Percentiles rank a stretch among this genome's conserved stretches.
Evolutionary conservation across 2,888 invertebrate genomes (phyloP).

Genomic region (Oxycera nigricornis): DNA sequence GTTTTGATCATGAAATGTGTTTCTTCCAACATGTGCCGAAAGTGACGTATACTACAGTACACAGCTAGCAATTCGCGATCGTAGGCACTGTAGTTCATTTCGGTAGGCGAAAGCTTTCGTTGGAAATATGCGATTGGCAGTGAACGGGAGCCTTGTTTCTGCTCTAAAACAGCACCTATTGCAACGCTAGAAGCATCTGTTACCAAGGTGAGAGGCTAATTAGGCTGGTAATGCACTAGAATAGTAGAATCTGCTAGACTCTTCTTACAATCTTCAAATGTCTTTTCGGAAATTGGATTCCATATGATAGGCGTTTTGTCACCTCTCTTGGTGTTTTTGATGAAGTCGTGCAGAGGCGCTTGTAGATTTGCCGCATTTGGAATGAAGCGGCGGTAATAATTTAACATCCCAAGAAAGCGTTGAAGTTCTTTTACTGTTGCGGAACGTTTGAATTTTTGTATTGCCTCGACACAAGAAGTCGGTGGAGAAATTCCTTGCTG

Average conservation of each 20-base stretch:
- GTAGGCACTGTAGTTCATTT: slow-evolving; percentile 51
- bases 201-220: background rate
- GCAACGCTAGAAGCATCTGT: slow-evolving; percentile 49
- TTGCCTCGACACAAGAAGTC: too few species aligned
- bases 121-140: slow-evolving; percentile 51
- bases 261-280: background rate
- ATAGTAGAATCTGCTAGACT: slow-evolving; percentile 11
- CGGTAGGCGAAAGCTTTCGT: slow-evolving; percentile 49
- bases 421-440: too few species aligned
- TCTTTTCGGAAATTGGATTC: background rate
- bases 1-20: slow-evolving; percentile 46
- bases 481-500: too few species aligned
- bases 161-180: slow-evolving; percentile 51
- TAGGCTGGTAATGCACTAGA: slow-evolving; percentile 27
- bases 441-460: too few species aligned
- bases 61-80: slow-evolving; percentile 51
- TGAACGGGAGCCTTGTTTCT: slow-evolving; percentile 46
- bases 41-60: slow-evolving; percentile 49
- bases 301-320: background rate
- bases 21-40: slow-evolving; percentile 42
- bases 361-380: too few species aligned
- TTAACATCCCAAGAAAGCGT: background rate
- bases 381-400: too few species aligned
- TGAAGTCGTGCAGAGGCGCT: too few species aligned
- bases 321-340: background rate